Evolutionary conservation across 2,113 vertebrate species (phyloP).

Genomic region (Crocuta crocuta): DNA sequence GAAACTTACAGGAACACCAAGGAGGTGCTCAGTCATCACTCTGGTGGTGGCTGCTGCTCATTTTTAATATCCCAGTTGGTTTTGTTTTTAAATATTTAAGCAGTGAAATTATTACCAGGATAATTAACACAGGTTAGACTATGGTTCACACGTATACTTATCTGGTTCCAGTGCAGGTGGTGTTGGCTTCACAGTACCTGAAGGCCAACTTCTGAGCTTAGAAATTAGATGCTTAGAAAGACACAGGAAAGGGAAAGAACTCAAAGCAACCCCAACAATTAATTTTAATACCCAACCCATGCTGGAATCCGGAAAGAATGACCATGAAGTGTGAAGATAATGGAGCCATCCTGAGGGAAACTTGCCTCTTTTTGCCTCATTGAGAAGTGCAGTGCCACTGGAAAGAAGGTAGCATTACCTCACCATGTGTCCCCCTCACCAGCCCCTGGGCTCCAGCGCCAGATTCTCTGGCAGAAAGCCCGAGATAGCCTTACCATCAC

Average conservation of each 20-base stretch:
- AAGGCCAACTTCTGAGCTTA: background rate
- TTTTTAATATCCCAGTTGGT: background rate
- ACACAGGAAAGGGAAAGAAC: background rate
- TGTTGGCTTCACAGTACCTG: background rate
- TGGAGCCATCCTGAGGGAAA: background rate
- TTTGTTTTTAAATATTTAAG: constrained; percentile 28
- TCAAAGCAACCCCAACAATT: background rate
- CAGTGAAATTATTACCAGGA: background rate
- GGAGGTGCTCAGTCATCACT: too few species aligned
- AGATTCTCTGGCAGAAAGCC: background rate
- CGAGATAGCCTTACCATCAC: background rate
- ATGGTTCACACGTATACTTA: background rate
- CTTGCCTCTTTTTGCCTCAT: background rate
- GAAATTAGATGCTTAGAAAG: background rate
- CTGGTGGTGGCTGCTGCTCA: background rate
- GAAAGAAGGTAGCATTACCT: background rate
- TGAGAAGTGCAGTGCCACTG: background rate
- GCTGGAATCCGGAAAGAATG: background rate
- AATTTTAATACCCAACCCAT: background rate
- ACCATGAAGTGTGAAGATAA: background rate
- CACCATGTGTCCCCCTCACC: fast-evolving
- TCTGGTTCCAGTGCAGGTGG: background rate
- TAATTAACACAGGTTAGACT: background rate
- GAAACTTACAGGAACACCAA: background rate
- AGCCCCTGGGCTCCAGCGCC: too few species aligned